Percentiles rank a stretch among this genome's conserved stretches.
Conservation (phyloP, 92 coral and sea anemone genomes). For the Plumapathes pennacea region DNA sequence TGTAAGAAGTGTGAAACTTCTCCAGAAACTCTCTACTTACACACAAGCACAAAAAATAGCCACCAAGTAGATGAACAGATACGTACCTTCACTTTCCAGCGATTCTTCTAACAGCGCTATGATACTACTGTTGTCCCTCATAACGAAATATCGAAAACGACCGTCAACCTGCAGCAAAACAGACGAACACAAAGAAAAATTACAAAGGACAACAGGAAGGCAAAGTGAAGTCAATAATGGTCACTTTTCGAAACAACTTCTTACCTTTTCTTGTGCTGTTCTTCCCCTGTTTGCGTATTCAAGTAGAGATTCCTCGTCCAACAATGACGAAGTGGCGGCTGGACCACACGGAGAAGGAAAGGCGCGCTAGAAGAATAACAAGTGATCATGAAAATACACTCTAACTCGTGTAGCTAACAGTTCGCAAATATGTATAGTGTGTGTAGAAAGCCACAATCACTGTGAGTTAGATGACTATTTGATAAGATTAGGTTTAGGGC, state of each 20-base stretch:
- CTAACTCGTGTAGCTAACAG: not conserved
- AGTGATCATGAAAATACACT: not conserved
- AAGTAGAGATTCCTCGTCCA: conserved; percentile 78
- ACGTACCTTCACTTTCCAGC: conserved; percentile 64
- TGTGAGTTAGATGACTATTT: too few relatives aligned
- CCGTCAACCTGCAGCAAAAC: conserved; percentile 61
- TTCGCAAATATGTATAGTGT: not conserved
- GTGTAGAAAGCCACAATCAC: not conserved
- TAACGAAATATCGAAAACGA: conserved; percentile 77
- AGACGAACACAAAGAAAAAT: conserved; percentile 1
- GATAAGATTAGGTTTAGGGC: too few relatives aligned
- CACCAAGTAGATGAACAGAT: not conserved
- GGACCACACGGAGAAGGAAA: conserved; percentile 98
- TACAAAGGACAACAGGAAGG: not conserved
- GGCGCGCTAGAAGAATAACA: conserved; percentile 62
- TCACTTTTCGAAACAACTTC: not conserved
- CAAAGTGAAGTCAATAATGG: not conserved
- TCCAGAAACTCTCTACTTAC: too few relatives aligned
- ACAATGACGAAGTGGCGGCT: conserved; percentile 78
- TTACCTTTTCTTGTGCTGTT: not conserved
- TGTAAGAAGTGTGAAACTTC: too few relatives aligned
- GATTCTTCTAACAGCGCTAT: conserved; percentile 88
- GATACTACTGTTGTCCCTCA: conserved; percentile 69
- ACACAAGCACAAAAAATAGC: not conserved
- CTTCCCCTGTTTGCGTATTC: conserved; percentile 47